Evolutionary conservation across 2,888 invertebrate genomes (phyloP), one percentile per base, ranked within the genome.

Genomic region (Drosophila emarginata): DNA sequence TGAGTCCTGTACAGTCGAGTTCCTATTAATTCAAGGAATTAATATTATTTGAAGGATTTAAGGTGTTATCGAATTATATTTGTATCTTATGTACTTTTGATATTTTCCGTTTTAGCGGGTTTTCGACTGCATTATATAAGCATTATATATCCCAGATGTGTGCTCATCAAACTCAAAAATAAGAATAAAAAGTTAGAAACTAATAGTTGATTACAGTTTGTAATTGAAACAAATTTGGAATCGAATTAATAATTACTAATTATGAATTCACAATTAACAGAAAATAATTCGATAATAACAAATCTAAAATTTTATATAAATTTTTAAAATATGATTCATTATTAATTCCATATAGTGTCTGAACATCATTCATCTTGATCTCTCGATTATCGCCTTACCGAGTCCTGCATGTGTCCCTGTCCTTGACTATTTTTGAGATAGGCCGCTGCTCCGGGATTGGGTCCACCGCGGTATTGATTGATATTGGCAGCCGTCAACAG

Each of bases 401-500:
- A 90, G 87, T 92, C 92, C 78, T 92, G 92, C 84, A 92, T 84
- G 78, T 92, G 92, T 71, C 90, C 90, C 79, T 92, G 92, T 45
- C 89, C 90, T 76, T 92, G 92, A 40, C 90, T 90, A 69, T 83
- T 90, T 84, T 92, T 92, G 77, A 92, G 90, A 36, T 91, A 91
- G 15, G 88, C 80, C 9, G 89, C 88, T 52, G 87, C 87, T n/a
- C 84, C 89, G 4, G 90, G 91, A 51, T 90, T 89, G 37, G 91
- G 92, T 37, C 91, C 92, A 53, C 91, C 90, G 14, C 92, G 92
- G 79, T 90, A 92, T 74, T 91, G 91, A 74, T 89, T 91, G 37
- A 92, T 91, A 3, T 91, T 94, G 79, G 90, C 94, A 80, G 91
- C 95, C 91, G 93, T 94, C 83, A 95, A 93, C 69, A 95, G 93